phyloP scores from a whole-genome alignment of 1,140 invertebrate species.

The Elymnias hypermnestra region DNA sequence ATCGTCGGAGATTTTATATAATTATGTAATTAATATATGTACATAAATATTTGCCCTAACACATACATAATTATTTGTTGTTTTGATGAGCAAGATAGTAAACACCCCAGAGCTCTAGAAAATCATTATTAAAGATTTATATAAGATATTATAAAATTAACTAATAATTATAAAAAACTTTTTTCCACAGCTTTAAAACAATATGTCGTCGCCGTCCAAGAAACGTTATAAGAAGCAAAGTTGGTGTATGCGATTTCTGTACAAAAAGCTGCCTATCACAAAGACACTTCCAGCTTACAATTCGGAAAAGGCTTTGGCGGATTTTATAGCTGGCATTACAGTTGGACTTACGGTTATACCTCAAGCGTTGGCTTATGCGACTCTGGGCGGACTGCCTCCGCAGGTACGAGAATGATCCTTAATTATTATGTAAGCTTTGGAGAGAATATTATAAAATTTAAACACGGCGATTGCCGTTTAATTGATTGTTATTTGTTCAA shows the following conservation, averaged over 20 bases:
- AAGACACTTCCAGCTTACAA: constrained; percentile 85
- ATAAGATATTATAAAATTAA: too few relatives aligned
- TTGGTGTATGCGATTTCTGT: constrained; percentile 45
- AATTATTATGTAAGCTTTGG: constrained; percentile 6
- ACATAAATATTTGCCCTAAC: too few relatives aligned
- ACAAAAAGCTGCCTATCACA: constrained; percentile 60
- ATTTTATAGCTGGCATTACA: constrained; percentile 88
- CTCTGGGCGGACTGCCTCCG: constrained; percentile 86
- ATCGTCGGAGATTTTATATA: too few relatives aligned
- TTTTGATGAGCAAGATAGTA: too few relatives aligned
- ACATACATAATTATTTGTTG: too few relatives aligned
- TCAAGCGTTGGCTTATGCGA: constrained; percentile 91
- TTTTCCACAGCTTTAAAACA: constrained; percentile 35
- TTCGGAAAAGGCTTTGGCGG: constrained; percentile 82
- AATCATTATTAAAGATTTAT: too few relatives aligned
- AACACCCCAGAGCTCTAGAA: too few relatives aligned
- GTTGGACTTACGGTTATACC: constrained; percentile 93
- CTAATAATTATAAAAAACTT: too few relatives aligned
- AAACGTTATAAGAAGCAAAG: constrained; percentile 52
- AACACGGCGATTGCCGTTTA: neutral
- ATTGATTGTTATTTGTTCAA: too few relatives aligned
- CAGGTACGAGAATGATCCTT: constrained; percentile 77
- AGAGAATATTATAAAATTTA: neutral
- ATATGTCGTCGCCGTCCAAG: constrained; percentile 66
- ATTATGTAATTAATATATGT: too few relatives aligned